These are phyloP conservation scores for Macrophya annulata DNA, from an alignment of 2,888 invertebrate genomes.

Conservation along the genomic window DNA sequence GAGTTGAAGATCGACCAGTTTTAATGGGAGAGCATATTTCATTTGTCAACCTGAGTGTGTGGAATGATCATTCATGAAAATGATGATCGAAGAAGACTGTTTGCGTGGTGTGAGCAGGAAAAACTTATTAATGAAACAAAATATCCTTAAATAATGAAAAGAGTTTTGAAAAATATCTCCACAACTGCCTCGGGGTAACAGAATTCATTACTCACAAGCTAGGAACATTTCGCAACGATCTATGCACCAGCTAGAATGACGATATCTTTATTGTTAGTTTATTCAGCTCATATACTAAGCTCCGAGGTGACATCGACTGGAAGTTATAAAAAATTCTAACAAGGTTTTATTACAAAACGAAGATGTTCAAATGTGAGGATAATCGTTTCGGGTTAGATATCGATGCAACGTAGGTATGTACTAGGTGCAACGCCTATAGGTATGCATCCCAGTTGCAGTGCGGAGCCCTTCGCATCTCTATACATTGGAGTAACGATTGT, in stretches of 20 bases:
- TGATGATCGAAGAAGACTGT: background rate
- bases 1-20: background rate
- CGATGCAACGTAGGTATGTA: background rate
- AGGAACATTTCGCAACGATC: background rate
- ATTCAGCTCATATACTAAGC: background rate
- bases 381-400: background rate
- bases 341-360: background rate
- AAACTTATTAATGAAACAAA: background rate
- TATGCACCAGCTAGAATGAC: background rate
- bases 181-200: background rate
- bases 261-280: background rate
- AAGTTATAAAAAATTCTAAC: too few relatives aligned
- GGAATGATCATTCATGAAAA: background rate
- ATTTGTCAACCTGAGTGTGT: background rate
- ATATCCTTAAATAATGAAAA: background rate
- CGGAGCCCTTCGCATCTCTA: background rate
- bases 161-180: background rate
- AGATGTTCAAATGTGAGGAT: background rate
- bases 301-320: too few relatives aligned
- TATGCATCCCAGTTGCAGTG: background rate
- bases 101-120: background rate
- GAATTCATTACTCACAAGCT: conserved; percentile 7
- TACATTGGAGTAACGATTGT: conserved; percentile 18
- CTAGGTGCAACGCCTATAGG: background rate
- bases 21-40: background rate